A percentile compares a stretch with the other conserved stretches of the same genome.
Conservation (phyloP, 92 coral and sea anemone species). For the Virgularia gustaviana region DNA sequence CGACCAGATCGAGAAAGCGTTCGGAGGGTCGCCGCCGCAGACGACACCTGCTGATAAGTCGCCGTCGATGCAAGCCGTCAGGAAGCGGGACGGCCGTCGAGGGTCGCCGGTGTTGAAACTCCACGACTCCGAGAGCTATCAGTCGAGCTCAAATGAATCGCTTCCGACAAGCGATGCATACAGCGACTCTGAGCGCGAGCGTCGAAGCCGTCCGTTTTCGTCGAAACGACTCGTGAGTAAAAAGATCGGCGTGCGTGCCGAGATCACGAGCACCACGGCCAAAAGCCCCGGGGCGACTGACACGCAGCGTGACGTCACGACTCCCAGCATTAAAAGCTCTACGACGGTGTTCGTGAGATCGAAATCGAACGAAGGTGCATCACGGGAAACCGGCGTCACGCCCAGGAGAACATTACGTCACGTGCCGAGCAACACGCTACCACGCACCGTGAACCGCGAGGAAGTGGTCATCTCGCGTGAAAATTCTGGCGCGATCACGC, state of each 20-base stretch:
- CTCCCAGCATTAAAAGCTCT: slow-evolving; percentile 31
- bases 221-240: slow-evolving; percentile 38
- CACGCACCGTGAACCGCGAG: slow-evolving; percentile 35
- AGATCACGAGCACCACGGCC: slow-evolving; percentile 41
- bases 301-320: slow-evolving; percentile 11
- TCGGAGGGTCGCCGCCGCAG: slow-evolving; percentile 59
- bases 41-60: slow-evolving; percentile 12
- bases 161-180: slow-evolving; percentile 27
- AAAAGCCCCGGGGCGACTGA: slow-evolving; percentile 33
- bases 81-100: slow-evolving; percentile 17
- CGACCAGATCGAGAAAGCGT: slow-evolving; percentile 92
- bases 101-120: background rate
- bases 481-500: slow-evolving; percentile 41
- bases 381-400: background rate
- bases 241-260: slow-evolving; percentile 38
- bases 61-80: slow-evolving; percentile 9
- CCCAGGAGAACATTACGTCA: background rate
- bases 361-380: slow-evolving; percentile 18
- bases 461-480: slow-evolving; percentile 29
- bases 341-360: slow-evolving; percentile 36
- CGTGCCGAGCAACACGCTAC: slow-evolving; percentile 1
- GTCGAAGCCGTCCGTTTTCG: slow-evolving; percentile 15
- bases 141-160: slow-evolving; percentile 30
- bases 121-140: slow-evolving; percentile 3
- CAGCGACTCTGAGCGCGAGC: background rate